A percentile compares a stretch with the other conserved stretches of the same genome.
Evolutionary conservation across 2,113 vertebrate genomes (phyloP).

Genomic region (Strigops habroptila): DNA sequence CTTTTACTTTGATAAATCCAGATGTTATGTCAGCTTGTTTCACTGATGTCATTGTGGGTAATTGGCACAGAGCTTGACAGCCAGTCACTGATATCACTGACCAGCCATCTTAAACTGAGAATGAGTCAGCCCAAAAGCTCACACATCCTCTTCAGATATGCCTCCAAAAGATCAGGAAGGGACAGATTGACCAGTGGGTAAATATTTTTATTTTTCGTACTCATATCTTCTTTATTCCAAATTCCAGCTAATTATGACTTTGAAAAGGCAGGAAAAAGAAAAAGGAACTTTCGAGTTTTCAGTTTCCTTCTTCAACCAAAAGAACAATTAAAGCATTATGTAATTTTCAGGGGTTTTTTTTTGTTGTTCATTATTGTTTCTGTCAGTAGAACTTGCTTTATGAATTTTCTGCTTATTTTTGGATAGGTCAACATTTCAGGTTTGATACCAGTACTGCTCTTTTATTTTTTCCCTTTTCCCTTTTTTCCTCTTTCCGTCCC

Average conservation of each 20-base stretch:
- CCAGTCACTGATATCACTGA: not conserved
- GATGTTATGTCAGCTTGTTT: not conserved
- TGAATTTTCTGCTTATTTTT: not conserved
- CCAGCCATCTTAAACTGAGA: not conserved
- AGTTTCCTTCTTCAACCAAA: not conserved
- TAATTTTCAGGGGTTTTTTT: not conserved
- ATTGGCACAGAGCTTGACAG: not conserved
- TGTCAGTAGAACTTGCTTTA: not conserved
- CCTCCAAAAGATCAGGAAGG: not conserved
- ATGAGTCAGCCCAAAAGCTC: not conserved
- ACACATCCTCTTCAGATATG: not conserved
- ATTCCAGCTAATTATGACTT: not conserved
- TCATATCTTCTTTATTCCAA: not conserved
- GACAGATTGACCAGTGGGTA: not conserved
- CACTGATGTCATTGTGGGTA: not conserved
- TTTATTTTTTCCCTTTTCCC: not conserved
- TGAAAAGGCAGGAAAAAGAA: not conserved
- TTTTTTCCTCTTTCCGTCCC: fast-evolving
- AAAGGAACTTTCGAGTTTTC: not conserved
- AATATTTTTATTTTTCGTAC: not conserved
- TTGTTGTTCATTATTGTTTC: not conserved
- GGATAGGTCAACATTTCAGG: not conserved
- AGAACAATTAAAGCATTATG: not conserved
- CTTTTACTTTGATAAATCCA: not conserved
- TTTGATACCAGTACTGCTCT: not conserved